Percentiles rank a stretch among this genome's conserved stretches.
Conservation (phyloP, 2,113 vertebrate genomes). For the Delphinapterus leucas region DNA sequence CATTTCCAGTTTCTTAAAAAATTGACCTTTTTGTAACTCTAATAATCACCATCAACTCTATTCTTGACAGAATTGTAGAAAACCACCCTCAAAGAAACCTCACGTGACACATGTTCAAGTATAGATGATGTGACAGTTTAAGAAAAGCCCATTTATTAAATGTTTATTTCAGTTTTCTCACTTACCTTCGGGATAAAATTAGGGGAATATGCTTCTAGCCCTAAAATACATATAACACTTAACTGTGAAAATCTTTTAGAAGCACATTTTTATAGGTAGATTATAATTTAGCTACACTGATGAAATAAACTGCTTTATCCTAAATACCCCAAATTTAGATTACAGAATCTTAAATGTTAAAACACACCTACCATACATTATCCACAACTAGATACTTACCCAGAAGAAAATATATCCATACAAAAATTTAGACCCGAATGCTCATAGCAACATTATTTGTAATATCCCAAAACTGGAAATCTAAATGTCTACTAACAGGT, state of each 20-base stretch:
- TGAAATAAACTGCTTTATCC: neutral
- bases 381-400: neutral
- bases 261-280: neutral
- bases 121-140: neutral
- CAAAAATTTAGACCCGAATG: neutral
- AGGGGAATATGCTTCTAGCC: neutral
- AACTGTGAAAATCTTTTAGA: neutral
- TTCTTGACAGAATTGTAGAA: neutral
- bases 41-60: neutral
- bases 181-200: neutral
- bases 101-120: neutral
- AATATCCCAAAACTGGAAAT: neutral
- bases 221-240: neutral
- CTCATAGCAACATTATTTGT: neutral
- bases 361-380: neutral
- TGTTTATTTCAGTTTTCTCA: neutral
- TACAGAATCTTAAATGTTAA: neutral
- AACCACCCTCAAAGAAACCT: neutral
- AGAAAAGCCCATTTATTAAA: neutral
- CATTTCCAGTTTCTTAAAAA: conserved; percentile 21
- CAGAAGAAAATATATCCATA: neutral
- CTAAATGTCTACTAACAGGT: neutral
- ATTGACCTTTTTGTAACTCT: neutral
- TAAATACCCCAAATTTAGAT: neutral
- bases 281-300: neutral